Evolutionary conservation across 2,888 invertebrate species (phyloP).

Genomic region (Anagyrus pseudococci): DNA sequence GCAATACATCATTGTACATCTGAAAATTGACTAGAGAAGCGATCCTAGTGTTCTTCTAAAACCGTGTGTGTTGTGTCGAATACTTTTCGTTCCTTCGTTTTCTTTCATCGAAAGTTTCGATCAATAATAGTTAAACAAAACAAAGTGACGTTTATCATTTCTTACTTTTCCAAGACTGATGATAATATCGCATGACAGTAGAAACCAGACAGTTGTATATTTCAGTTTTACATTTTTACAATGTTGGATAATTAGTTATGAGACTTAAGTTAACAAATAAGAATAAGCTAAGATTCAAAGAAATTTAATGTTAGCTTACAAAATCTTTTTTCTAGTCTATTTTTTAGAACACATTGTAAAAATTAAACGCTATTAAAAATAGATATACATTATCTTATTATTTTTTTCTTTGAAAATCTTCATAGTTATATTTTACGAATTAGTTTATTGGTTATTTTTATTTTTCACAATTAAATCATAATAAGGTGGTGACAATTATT

Average conservation of each 20-base stretch:
- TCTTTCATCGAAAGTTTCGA: conserved; percentile 17
- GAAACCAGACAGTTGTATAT: conserved; percentile 19
- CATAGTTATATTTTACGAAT: no score
- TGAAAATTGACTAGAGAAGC: conserved; percentile 23
- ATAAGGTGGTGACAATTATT: no score
- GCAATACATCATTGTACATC: conserved; percentile 37
- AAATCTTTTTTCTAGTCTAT: conserved; percentile 56
- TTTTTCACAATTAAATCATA: no score
- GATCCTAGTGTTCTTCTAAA: conserved; percentile 21
- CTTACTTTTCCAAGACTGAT: conserved; percentile 59
- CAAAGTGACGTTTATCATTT: conserved; percentile 19
- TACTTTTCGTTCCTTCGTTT: conserved; percentile 19
- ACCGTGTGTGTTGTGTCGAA: conserved; percentile 14
- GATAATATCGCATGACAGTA: conserved; percentile 40
- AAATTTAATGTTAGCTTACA: conserved; percentile 36
- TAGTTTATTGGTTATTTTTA: no score
- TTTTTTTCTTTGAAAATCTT: no score
- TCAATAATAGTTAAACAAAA: conserved; percentile 6
- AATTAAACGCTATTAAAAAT: no score
- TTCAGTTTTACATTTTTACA: no score
- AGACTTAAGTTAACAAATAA: conserved; percentile 17
- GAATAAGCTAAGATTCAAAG: conserved; percentile 2
- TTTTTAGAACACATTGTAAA: no score
- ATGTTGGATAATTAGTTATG: no score
- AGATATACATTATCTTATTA: no score